Evolutionary conservation across 2,113 vertebrate genomes (phyloP), one percentile per base, ranked within the genome.

Genomic region (Pelecanoides urinatrix): DNA sequence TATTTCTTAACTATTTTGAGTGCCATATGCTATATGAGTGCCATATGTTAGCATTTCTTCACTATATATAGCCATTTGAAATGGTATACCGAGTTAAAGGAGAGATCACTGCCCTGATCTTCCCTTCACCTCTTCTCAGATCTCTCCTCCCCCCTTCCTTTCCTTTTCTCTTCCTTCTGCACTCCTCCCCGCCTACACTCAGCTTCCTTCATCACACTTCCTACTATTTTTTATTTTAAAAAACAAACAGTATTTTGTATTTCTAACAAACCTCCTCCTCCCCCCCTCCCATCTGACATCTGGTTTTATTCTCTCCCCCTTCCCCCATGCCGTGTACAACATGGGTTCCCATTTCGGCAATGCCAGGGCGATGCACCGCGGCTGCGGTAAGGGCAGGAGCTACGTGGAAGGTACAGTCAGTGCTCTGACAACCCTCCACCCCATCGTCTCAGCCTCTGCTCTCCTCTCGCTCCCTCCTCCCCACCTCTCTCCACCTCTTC

Each of bases 1-100:
- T 97, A 93, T 97, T 97, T 96, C 96, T 97, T 97, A 93, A 94
- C 93, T 96, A 95, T 97, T 97, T 97, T 96, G 91, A 96, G 93
- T 96, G 93, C 96, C 96, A 97, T 97, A 96, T 97, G 94, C 90
- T 95, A 92, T 92, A 92, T 94, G 94, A 97, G 86, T 96, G 91
- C 95, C 93, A 96, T 96, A 97, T 94, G 96, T 92, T 97, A 95
- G 68, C 88, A 79, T 96, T 97, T 96, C 77, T 94, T 91, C 94
- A 86, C 93, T 95, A 95, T 95, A 96, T 96, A 95, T 96, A 96
- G 92, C 75, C 47, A 94, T 94, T 95, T 97, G 84, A 77, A 94
- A 93, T 40, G 62, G 78, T 85, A 65, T 22, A 3, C 47, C 0
- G 8, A 94, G 93, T 68, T 93, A 92, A 75, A 88, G 84, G 91